These are phyloP conservation scores for Acanthis flammea DNA, from an alignment of 2,797 vertebrate species.

Conservation along the genomic window DNA sequence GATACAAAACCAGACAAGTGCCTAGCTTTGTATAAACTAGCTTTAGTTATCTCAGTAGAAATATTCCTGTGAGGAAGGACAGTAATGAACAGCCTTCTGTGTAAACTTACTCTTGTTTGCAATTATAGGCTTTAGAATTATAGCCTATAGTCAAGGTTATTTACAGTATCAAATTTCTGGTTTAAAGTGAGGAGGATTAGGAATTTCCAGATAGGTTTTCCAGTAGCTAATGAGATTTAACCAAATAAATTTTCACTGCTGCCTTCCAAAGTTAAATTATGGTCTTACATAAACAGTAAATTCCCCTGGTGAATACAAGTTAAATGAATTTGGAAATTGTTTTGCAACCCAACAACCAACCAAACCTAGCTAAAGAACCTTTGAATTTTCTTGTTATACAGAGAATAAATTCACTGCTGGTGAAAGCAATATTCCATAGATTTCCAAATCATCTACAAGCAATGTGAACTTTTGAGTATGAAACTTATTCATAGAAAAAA, in stretches of 20 bases:
- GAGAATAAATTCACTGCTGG: background rate
- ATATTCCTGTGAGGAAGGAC: background rate
- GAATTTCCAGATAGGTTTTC: constrained; percentile 18
- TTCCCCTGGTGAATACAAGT: background rate
- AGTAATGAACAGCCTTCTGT: background rate
- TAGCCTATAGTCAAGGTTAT: background rate
- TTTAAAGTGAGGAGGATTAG: background rate
- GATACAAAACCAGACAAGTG: background rate
- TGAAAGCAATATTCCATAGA: background rate
- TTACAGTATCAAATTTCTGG: background rate
- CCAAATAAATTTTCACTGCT: constrained; percentile 6
- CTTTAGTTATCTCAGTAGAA: background rate
- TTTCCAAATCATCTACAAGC: background rate
- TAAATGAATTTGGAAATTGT: constrained; percentile 13
- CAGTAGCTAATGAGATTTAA: constrained; percentile 16
- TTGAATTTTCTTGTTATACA: background rate
- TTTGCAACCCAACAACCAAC: background rate
- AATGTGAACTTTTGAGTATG: background rate
- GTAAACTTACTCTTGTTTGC: background rate
- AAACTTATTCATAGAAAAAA: background rate
- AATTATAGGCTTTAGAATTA: background rate
- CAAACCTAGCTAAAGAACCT: background rate
- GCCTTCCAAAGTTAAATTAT: constrained; percentile 24
- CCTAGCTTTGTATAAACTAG: background rate
- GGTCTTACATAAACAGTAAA: background rate